These are phyloP conservation scores for Netelia melanura DNA, from an alignment of 2,888 invertebrate genomes.

Conservation along the genomic window DNA sequence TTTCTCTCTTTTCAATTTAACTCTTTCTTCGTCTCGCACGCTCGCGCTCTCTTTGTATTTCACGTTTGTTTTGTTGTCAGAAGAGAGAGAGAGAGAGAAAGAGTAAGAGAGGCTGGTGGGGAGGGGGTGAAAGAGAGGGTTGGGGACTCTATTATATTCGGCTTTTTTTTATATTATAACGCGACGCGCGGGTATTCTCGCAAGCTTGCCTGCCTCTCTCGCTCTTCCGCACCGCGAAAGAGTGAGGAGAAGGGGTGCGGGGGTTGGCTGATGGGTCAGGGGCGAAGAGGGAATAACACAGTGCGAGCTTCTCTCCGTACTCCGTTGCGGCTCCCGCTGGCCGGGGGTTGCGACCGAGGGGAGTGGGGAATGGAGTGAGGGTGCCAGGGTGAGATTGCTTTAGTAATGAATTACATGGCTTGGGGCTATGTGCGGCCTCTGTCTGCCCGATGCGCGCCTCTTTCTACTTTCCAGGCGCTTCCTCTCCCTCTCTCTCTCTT, in stretches of 20 bases:
- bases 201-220: conserved; percentile 59
- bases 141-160: conserved; percentile 82
- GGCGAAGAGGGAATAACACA: conserved; percentile 73
- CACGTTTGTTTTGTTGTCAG: conserved; percentile 84
- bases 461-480: conserved; percentile 57
- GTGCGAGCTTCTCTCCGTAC: conserved; percentile 62
- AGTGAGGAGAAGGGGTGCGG: conserved; percentile 70
- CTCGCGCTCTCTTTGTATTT: conserved; percentile 82
- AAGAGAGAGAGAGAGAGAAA: no score
- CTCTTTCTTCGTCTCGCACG: conserved; percentile 69
- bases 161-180: conserved; percentile 76
- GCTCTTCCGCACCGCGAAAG: conserved; percentile 47
- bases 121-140: no score
- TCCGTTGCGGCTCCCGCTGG: conserved; percentile 67
- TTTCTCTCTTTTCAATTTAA: conserved; percentile 15
- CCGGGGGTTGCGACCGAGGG: conserved; percentile 58
- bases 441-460: conserved; percentile 75
- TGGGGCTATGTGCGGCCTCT: conserved; percentile 78
- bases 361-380: conserved; percentile 75
- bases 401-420: conserved; percentile 85
- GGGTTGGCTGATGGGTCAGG: conserved; percentile 80
- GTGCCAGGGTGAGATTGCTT: conserved; percentile 82
- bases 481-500: conserved; percentile 65
- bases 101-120: no score
- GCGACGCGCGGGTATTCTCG: conserved; percentile 70